Base-by-base conservation (phyloP, 2,888 invertebrate genomes). In the Calameuta filiformis region DNA sequence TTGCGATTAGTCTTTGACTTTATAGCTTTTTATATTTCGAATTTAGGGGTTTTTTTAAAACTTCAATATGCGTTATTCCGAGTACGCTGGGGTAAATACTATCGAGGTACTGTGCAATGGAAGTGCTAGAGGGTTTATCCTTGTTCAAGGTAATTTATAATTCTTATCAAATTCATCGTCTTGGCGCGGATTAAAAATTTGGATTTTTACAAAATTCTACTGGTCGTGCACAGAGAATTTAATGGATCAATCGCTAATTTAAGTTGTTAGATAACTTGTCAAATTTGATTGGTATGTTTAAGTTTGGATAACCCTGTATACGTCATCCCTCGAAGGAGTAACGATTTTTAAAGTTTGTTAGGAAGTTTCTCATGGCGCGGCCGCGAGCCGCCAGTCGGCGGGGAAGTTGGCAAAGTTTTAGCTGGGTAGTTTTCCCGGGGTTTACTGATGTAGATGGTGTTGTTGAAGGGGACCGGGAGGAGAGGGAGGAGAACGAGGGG, bases 321-420 rank as follows among this genome's bases (percentile, higher is more conserved):
- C 23, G 56, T 23, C 23, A 2, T 56, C 56, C 23, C 56, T 56
- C 6, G 56, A 56, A 56, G 85, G 86, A 87, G 86, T 90, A 90
- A 89, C 89, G 90, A 90, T 90, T 90, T 89, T 89, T 89, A 89
- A 89, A 90, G 85, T 89, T 90, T 89, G 85, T 85, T 84, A 83
- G 85, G 85, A 85, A 89, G 87, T 86, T 88, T 85, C 85, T 79
- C 81, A 78, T 76, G 76, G 79, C 78, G 78, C 77, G 84, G 82
- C 85, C 83, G 84, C 83, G 80, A 81, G 80, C 83, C 77, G 81
- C 82, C 84, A 83, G 83, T 82, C 82, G 84, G 83, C 85, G 87
- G 87, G 86, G 84, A 88, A 90, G 87, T 89, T 90, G 83, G 85
- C 81, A 85, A 90, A 89, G 87, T 89, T 89, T 85, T 81, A 85